Percentiles rank a stretch among this genome's conserved stretches.
phyloP scores from a whole-genome alignment of 23 tunicate species.

The Halocynthia aurantium region DNA sequence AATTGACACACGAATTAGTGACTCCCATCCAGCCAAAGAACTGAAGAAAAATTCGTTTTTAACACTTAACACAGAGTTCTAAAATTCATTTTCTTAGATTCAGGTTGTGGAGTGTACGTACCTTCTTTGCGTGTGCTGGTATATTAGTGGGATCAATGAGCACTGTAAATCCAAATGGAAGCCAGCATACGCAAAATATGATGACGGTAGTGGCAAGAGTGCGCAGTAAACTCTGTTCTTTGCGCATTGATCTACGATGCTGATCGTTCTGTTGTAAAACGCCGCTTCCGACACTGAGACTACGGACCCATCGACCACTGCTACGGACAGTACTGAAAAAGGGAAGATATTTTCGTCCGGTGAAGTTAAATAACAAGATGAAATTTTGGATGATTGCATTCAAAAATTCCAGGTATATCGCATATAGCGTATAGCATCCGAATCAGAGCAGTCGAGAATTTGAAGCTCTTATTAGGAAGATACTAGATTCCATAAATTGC shows the following conservation, averaged over 20 bases:
- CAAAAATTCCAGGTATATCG: no score
- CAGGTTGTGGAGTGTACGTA: background rate
- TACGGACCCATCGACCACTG: constrained; percentile 86
- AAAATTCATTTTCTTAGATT: background rate
- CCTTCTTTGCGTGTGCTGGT: constrained; percentile 37
- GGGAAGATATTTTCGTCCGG: constrained; percentile 1
- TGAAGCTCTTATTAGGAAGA: no score
- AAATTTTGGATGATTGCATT: no score
- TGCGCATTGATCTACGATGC: constrained; percentile 38
- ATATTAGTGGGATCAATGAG: constrained; percentile 33
- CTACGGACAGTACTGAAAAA: constrained; percentile 49
- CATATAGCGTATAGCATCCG: no score
- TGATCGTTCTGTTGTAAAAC: constrained; percentile 35
- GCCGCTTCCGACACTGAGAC: constrained; percentile 49
- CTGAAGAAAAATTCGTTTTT: constrained; percentile 18
- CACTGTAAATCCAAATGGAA: constrained; percentile 57
- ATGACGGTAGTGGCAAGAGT: constrained; percentile 71
- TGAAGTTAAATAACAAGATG: no score
- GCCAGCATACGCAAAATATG: constrained; percentile 79
- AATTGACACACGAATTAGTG: constrained; percentile 71
- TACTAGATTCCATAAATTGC: no score
- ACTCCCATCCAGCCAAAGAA: constrained; percentile 74
- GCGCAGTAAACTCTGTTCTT: constrained; percentile 54
- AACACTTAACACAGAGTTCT: background rate
- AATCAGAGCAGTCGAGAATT: no score